Percentiles rank a stretch among this genome's conserved stretches.
phyloP scores from a whole-genome alignment of 2,113 vertebrate genomes.

The Chaetorhynchus papuensis region DNA sequence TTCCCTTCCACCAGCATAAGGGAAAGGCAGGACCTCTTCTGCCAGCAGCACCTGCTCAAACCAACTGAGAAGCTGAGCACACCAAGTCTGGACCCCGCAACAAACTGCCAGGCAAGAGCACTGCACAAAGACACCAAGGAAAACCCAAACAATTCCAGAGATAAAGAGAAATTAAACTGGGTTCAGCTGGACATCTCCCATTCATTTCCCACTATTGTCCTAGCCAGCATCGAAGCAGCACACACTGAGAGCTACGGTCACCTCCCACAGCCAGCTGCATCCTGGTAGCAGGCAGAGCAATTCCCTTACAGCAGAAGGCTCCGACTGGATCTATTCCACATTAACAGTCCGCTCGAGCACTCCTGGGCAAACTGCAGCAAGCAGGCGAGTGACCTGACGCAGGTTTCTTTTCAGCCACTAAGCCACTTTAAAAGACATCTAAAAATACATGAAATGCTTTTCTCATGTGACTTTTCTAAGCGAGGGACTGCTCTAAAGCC shows the following conservation, averaged over 20 bases:
- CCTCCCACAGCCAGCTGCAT: constrained; percentile 38
- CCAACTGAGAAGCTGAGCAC: neutral
- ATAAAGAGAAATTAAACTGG: neutral
- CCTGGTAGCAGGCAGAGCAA: neutral
- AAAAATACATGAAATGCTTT: constrained; percentile 44
- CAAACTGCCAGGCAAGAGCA: neutral
- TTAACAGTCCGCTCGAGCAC: neutral
- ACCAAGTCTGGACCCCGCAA: neutral
- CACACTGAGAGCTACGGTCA: neutral
- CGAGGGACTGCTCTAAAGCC: neutral
- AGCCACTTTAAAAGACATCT: constrained; percentile 43
- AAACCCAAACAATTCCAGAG: neutral
- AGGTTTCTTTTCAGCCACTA: constrained; percentile 4
- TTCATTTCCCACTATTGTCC: constrained; percentile 31
- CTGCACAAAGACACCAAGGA: neutral
- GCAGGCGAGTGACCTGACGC: neutral
- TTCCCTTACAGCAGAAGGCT: neutral
- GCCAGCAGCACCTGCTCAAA: neutral
- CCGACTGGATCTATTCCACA: neutral
- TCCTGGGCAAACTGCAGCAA: constrained; percentile 1
- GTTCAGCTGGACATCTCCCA: constrained; percentile 27
- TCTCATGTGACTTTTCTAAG: constrained; percentile 20
- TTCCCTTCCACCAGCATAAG: neutral
- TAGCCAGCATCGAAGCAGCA: neutral
- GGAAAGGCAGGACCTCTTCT: neutral